Percentiles rank a stretch among this genome's conserved stretches.
Conservation (phyloP, 2,797 vertebrate genomes). For the Podarcis siculus region DNA sequence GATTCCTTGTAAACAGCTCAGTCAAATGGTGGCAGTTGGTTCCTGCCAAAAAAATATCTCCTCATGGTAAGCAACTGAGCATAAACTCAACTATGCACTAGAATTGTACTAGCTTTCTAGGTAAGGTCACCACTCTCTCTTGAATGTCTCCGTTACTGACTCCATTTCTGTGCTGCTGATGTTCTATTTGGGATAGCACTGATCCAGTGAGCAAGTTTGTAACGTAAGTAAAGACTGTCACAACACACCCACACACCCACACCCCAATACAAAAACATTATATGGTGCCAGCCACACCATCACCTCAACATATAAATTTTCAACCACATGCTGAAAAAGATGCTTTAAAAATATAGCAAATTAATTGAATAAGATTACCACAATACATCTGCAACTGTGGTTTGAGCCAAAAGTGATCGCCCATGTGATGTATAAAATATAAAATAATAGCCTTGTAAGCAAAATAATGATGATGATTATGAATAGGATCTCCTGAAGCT, state of each 20-base stretch:
- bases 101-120: neutral
- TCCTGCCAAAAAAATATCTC: neutral
- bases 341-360: neutral
- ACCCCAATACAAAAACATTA: neutral
- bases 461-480: too few relatives aligned
- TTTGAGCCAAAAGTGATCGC: neutral
- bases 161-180: neutral
- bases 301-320: neutral
- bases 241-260: neutral
- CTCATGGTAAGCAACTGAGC: neutral
- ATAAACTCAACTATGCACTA: neutral
- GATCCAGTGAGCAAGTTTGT: neutral
- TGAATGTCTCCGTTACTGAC: neutral
- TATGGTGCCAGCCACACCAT: neutral
- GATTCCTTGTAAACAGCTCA: neutral
- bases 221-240: too few relatives aligned
- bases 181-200: neutral
- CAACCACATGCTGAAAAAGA: neutral
- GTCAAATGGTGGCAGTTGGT: neutral
- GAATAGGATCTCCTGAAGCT: too few relatives aligned
- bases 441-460: too few relatives aligned
- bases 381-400: neutral
- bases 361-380: neutral
- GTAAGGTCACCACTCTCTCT: neutral
- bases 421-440: neutral